These are phyloP conservation scores for Andrena haemorrhoa DNA, from an alignment of 2,888 invertebrate genomes.

Conservation along the genomic window DNA sequence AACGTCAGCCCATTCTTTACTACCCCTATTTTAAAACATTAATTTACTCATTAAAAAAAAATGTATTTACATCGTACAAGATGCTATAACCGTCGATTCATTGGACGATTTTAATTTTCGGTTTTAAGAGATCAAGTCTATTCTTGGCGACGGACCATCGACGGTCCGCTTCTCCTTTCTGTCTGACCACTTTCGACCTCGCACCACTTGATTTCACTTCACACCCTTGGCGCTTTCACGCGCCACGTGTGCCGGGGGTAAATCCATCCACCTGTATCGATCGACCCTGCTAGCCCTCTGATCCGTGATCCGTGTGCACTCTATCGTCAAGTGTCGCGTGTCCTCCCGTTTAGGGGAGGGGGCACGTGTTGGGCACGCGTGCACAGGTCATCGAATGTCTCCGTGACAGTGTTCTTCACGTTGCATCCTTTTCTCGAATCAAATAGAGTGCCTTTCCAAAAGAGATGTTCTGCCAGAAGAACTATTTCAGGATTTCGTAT, in stretches of 20 bases:
- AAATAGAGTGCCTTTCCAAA: background rate
- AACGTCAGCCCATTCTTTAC: no score
- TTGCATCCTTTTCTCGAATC: background rate
- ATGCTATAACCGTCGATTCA: background rate
- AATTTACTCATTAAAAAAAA: no score
- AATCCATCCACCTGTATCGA: slow-evolving; percentile 57
- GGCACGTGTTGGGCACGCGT: slow-evolving; percentile 44
- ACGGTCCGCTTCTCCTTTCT: slow-evolving; percentile 10
- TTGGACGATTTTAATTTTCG: background rate
- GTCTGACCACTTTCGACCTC: slow-evolving; percentile 57
- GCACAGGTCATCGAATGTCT: slow-evolving; percentile 1
- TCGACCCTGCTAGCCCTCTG: slow-evolving; percentile 59
- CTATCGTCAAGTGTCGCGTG: slow-evolving; percentile 63
- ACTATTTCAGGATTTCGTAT: no score
- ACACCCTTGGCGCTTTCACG: slow-evolving; percentile 48
- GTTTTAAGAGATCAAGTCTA: background rate
- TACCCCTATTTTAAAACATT: no score
- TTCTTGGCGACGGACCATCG: background rate
- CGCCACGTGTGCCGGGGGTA: slow-evolving; percentile 38
- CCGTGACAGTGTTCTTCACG: background rate
- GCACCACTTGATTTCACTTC: slow-evolving; percentile 65
- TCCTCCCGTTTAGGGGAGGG: background rate
- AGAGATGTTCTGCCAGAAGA: no score
- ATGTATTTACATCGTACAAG: no score
- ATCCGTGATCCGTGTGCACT: slow-evolving; percentile 73